Evolutionary conservation across 2,888 invertebrate genomes (phyloP).

Genomic region (Strigamia crassipes): DNA sequence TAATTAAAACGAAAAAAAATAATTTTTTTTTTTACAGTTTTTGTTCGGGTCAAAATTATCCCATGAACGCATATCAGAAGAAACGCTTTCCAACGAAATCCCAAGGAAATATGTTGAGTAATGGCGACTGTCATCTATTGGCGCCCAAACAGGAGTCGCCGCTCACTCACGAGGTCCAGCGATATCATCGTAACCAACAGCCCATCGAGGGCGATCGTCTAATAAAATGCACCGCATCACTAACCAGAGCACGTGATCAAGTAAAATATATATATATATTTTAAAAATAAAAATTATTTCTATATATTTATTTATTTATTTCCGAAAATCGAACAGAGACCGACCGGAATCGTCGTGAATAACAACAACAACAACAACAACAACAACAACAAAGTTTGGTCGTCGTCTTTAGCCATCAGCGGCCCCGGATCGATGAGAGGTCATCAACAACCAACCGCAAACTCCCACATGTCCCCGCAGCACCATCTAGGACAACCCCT

Average conservation of each 20-base stretch:
- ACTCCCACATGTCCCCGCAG: slow-evolving; percentile 62
- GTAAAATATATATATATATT: slow-evolving; percentile 46
- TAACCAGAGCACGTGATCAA: slow-evolving; percentile 50
- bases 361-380: too few species aligned
- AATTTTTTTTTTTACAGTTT: slow-evolving; percentile 46
- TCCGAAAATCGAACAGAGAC: not conserved
- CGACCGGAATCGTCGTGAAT: not conserved
- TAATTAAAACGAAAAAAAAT: too few species aligned
- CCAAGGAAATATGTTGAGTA: slow-evolving; percentile 60
- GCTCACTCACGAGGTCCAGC: not conserved
- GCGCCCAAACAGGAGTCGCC: slow-evolving; percentile 46
- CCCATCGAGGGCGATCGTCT: slow-evolving; percentile 52
- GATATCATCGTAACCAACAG: slow-evolving; percentile 52
- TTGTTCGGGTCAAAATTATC: slow-evolving; percentile 48
- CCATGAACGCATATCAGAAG: slow-evolving; percentile 67
- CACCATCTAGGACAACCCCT: slow-evolving; percentile 67
- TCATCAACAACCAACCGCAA: slow-evolving; percentile 41
- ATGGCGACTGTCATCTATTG: slow-evolving; percentile 63
- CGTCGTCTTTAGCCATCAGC: slow-evolving; percentile 51
- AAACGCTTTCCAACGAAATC: slow-evolving; percentile 86
- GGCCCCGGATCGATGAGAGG: slow-evolving; percentile 56
- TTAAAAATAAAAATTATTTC: slow-evolving; percentile 43
- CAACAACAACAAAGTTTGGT: not conserved
- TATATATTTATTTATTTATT: too few species aligned
- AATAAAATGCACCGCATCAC: slow-evolving; percentile 52